Percentiles rank a stretch among this genome's conserved stretches.
Conservation (phyloP, 2,888 invertebrate genomes). For the Andrena bicolor region DNA sequence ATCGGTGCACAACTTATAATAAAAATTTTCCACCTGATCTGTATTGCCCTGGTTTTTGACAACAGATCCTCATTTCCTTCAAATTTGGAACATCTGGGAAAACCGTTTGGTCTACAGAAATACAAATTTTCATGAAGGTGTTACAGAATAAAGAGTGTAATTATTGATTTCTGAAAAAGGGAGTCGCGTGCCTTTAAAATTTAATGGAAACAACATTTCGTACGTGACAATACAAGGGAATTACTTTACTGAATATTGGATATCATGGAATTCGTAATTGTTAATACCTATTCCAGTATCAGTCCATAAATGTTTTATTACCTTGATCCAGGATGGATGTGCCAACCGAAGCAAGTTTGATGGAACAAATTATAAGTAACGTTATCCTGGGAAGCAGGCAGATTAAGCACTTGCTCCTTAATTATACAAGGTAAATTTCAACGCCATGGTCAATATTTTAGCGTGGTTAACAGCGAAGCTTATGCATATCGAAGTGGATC, state of each 20-base stretch:
- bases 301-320: not conserved
- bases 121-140: too few relatives aligned
- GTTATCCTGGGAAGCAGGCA: not conserved
- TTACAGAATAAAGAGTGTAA: too few relatives aligned
- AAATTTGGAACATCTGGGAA: too few relatives aligned
- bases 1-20: too few relatives aligned
- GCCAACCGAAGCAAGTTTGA: not conserved
- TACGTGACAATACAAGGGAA: not conserved
- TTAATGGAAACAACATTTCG: not conserved
- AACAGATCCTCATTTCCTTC: too few relatives aligned
- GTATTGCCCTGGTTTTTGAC: too few relatives aligned
- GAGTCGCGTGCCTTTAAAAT: too few relatives aligned
- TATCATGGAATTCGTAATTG: not conserved
- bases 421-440: slow-evolving; percentile 44
- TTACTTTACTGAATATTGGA: not conserved
- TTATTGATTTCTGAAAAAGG: too few relatives aligned
- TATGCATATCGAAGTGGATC: slow-evolving; percentile 41
- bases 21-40: not conserved
- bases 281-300: not conserved
- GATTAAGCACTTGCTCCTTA: slow-evolving; percentile 23
- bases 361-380: slow-evolving; percentile 10
- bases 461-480: slow-evolving; percentile 27
- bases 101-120: too few relatives aligned
- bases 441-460: slow-evolving; percentile 47
- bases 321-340: not conserved